Conservation (phyloP, 2,888 invertebrate species). For the Hermaeophaga mercurialis region DNA sequence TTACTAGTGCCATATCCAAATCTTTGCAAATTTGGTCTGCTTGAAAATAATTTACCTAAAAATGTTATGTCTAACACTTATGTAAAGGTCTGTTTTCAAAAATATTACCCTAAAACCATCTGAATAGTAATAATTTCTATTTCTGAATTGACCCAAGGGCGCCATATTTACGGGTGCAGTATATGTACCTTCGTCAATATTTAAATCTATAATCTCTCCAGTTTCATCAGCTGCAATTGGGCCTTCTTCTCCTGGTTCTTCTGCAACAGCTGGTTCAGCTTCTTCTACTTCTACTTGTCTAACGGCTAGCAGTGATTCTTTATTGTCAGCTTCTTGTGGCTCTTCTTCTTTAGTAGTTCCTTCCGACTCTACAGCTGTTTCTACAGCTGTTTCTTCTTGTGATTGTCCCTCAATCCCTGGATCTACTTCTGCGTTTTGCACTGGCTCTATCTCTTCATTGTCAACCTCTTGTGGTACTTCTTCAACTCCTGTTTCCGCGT, state of each 20-base stretch:
- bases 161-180: background rate
- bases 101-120: background rate
- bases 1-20: background rate
- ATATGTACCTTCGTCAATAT: background rate
- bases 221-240: background rate
- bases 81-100: background rate
- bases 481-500: background rate
- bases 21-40: background rate
- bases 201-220: background rate
- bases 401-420: too few species aligned
- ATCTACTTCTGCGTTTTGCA: background rate
- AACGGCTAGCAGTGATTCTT: background rate
- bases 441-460: background rate
- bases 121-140: background rate
- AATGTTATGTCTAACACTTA: background rate
- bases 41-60: conserved; percentile 4
- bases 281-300: background rate
- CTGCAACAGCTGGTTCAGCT: background rate
- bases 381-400: background rate
- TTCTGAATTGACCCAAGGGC: background rate
- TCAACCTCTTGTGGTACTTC: background rate
- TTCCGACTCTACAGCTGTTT: background rate
- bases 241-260: background rate
- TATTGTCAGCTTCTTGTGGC: background rate
- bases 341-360: background rate